A percentile compares a stretch with the other conserved stretches of the same genome.
Evolutionary conservation across 2,797 vertebrate genomes (phyloP).

Genomic region (Sebastes taczanowskii): DNA sequence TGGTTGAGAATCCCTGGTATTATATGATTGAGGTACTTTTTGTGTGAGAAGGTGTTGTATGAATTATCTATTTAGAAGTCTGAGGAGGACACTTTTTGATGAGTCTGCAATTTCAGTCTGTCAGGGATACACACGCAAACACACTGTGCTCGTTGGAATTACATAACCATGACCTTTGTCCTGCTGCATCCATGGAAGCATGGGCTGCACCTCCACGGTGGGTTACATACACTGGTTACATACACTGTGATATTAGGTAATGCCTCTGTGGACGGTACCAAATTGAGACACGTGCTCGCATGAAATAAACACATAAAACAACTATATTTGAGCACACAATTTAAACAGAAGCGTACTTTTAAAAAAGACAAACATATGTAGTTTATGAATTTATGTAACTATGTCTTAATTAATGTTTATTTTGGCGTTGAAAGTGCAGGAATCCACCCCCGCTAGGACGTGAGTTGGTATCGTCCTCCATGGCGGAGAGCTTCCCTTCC

Average conservation of each 20-base stretch:
- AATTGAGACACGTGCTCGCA: not conserved
- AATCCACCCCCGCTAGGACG: conserved; percentile 10
- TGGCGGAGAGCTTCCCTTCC: conserved; percentile 76
- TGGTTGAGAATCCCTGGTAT: no score
- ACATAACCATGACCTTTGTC: conserved; percentile 77
- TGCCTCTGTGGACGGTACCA: conserved; percentile 10
- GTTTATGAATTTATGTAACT: not conserved
- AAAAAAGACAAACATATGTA: fast-evolving
- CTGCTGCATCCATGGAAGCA: conserved; percentile 20
- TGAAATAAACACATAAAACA: not conserved
- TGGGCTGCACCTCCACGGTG: conserved; percentile 39
- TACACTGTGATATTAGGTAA: conserved; percentile 28
- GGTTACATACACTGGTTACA: conserved; percentile 8
- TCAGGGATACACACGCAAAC: not conserved
- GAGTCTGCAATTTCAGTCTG: not conserved
- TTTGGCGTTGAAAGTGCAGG: not conserved
- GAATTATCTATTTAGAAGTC: no score
- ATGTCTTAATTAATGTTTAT: fast-evolving
- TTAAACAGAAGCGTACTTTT: fast-evolving
- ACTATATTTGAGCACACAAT: not conserved
- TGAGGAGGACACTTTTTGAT: conserved; percentile 8
- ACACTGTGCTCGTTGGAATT: conserved; percentile 37
- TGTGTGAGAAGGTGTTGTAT: no score
- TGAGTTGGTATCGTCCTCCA: conserved; percentile 61
- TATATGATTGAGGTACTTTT: no score